Base-by-base conservation (phyloP, 2,113 vertebrate species). In the Pseudolaguvia tuberculata region DNA sequence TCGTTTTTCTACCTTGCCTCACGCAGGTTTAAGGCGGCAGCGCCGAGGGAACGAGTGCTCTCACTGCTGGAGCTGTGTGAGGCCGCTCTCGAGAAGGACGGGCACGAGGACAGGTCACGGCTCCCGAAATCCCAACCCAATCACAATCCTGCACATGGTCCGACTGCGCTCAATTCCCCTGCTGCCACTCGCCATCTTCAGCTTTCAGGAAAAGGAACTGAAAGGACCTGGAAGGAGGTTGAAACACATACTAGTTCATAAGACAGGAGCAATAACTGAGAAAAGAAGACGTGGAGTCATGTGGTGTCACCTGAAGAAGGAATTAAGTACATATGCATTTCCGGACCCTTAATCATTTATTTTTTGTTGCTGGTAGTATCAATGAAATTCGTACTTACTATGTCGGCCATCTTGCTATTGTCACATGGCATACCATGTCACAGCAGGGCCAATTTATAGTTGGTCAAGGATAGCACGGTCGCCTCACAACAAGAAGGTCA, bases 1-100 rank as follows among this genome's bases (percentile, higher is more conserved):
- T 94, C 94, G 55, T 94, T 97, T 84, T 94, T 95, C 75, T 89
- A 90, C 81, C 82, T 99, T 90, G 96, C 96, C 3, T 91, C 89
- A 61, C 91, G 90, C 70, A 91, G 92, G 69, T 98, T 92, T 89
- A 97, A 95, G 84, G 88, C 87, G 0, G 80, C 87, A 75, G 79
- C 83, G 0, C 89, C 94, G 8, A 90, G 88, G 1, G 88, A 95
- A 79, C 94, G 96, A 84, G 93, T 95, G 48, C 81, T 83, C 11
- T 87, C 90, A 0, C 87, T 98, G 84, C 50, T 94, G 1, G 91
- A 93, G 59, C 80, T 94, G 2, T 98, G 96, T 2, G 95, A 99
- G 80, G 82, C 86, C 3, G 93, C 94, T 15, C 86, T 96, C 47
- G 89, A 92, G 1, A 83, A 87, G 1, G 87, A 86, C 84, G 83